Percentiles rank a stretch among this genome's conserved stretches.
Evolutionary conservation across 2,797 vertebrate species (phyloP).

Genomic region (Sebastes miniatus): DNA sequence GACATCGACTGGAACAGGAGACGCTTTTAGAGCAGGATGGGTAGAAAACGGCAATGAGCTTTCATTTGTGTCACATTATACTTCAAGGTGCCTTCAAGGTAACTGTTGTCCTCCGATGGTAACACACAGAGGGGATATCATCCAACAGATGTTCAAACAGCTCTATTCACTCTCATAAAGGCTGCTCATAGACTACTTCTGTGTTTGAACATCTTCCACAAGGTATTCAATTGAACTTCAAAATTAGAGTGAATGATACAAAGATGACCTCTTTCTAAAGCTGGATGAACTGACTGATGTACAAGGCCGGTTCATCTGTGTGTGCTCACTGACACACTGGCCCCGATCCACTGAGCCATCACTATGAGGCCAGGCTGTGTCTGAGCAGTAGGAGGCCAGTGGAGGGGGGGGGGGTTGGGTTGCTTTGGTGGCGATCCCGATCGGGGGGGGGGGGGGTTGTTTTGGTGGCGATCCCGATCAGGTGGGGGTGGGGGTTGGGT

Average conservation of each 20-base stretch:
- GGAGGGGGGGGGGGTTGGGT: too few relatives aligned
- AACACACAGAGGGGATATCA: conserved; percentile 7
- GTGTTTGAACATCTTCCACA: too few relatives aligned
- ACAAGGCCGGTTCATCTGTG: conserved; percentile 26
- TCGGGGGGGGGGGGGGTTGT: too few relatives aligned
- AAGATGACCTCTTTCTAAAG: background rate
- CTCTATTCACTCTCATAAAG: background rate
- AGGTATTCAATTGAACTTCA: background rate
- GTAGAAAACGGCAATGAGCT: conserved; percentile 15
- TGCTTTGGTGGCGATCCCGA: too few relatives aligned
- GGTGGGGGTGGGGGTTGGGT: too few relatives aligned
- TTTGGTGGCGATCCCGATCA: too few relatives aligned
- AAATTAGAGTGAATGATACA: background rate
- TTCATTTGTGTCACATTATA: conserved; percentile 32
- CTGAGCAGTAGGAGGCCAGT: background rate
- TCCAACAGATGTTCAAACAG: background rate
- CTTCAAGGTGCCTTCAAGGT: conserved; percentile 56
- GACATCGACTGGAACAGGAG: conserved; percentile 56
- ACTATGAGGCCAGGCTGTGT: conserved; percentile 25
- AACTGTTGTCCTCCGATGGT: conserved; percentile 4
- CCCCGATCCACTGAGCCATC: conserved; percentile 55
- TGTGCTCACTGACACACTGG: conserved; percentile 64
- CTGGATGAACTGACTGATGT: conserved; percentile 34
- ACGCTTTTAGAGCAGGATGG: conserved; percentile 41
- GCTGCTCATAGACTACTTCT: background rate